Conservation (phyloP, 2,888 invertebrate species). For the Argyresthia albistria region DNA sequence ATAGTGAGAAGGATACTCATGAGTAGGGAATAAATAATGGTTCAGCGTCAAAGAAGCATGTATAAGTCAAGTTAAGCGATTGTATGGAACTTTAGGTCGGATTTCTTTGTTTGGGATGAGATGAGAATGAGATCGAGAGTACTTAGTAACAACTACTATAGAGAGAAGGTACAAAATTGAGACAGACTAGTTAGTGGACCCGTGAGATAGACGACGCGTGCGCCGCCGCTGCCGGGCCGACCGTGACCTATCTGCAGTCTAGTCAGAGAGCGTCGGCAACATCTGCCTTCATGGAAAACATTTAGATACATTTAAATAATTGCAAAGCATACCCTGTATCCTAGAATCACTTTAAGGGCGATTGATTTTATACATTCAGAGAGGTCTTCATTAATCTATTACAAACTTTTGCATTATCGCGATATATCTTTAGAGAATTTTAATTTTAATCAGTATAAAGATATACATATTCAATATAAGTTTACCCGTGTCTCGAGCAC, state of each 20-base stretch:
- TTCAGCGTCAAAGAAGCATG: neutral
- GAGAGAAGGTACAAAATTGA: conserved; percentile 63
- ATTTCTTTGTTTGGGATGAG: conserved; percentile 21
- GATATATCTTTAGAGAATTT: conserved; percentile 53
- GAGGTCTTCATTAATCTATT: conserved; percentile 60
- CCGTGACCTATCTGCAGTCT: conserved; percentile 25
- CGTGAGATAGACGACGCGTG: conserved; percentile 37
- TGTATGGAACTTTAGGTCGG: neutral
- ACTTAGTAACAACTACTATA: conserved; percentile 39
- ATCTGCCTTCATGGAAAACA: conserved; percentile 65
- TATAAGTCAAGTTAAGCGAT: neutral
- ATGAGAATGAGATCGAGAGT: conserved; percentile 29
- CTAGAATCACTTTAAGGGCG: conserved; percentile 85
- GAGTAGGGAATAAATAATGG: neutral
- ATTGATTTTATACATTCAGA: conserved; percentile 66
- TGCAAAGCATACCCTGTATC: conserved; percentile 96
- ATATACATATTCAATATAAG: conserved; percentile 54
- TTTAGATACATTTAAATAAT: conserved; percentile 84
- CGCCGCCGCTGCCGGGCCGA: conserved; percentile 25
- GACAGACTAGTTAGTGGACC: conserved; percentile 62
- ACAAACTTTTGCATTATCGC: conserved; percentile 57
- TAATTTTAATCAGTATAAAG: conserved; percentile 61
- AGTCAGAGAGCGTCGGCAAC: conserved; percentile 40
- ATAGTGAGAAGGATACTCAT: neutral
- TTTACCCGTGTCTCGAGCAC: conserved; percentile 32